Percentiles rank a stretch among this genome's conserved stretches.
These are phyloP conservation scores for Danio albolineatus DNA, from an alignment of 2,797 vertebrate species.

Conservation along the genomic window DNA sequence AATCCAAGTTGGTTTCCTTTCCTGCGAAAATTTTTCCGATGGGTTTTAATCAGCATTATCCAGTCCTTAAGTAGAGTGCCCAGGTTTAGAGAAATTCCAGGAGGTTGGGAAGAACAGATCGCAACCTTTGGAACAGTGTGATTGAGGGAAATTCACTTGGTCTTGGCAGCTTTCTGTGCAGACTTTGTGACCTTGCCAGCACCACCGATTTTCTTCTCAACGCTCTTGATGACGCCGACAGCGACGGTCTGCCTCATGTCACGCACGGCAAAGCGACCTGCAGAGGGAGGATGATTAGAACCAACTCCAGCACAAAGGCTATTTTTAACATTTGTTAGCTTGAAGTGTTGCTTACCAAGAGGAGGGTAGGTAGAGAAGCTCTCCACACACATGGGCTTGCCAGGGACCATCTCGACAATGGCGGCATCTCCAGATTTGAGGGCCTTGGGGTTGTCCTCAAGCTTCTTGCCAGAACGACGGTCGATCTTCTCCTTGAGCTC, in stretches of 20 bases:
- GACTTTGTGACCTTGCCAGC: slow-evolving; percentile 69
- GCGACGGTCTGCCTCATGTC: slow-evolving; percentile 77
- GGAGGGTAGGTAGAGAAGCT: slow-evolving; percentile 70
- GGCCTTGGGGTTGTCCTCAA: slow-evolving; percentile 71
- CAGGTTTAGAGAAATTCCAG: slow-evolving; percentile 65
- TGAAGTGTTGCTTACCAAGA: slow-evolving; percentile 63
- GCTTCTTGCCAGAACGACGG: slow-evolving; percentile 74
- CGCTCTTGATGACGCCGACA: slow-evolving; percentile 72
- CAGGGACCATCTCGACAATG: slow-evolving; percentile 70
- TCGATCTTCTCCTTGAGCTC: slow-evolving; percentile 87
- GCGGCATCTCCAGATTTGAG: slow-evolving; percentile 74
- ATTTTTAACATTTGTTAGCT: too few species aligned
- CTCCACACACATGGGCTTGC: slow-evolving; percentile 77
- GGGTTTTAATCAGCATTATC: slow-evolving; percentile 75
- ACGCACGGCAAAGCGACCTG: slow-evolving; percentile 71
- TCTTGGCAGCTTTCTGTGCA: slow-evolving; percentile 66
- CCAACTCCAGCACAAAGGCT: not conserved
- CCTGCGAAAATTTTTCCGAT: slow-evolving; percentile 74
- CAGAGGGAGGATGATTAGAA: not conserved
- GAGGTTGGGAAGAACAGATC: slow-evolving; percentile 50
- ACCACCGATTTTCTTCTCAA: slow-evolving; percentile 66
- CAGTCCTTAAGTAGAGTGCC: slow-evolving; percentile 73
- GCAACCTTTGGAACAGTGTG: slow-evolving; percentile 57
- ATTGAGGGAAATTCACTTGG: slow-evolving; percentile 66
- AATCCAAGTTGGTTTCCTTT: slow-evolving; percentile 65